Conservation (phyloP, 2,888 invertebrate genomes). For the Brenthis daphne region DNA sequence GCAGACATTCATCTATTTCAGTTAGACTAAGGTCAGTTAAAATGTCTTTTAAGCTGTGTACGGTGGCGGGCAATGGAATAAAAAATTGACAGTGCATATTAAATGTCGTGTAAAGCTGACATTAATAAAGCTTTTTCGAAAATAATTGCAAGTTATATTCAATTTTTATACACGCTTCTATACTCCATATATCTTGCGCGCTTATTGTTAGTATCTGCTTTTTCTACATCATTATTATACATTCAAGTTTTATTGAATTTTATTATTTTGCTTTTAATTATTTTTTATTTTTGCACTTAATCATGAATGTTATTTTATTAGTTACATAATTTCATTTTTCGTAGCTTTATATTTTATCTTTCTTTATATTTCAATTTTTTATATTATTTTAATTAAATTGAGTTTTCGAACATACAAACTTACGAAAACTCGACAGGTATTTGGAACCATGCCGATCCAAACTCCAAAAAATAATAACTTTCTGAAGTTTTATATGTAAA, state of each 20-base stretch:
- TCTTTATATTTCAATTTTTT: too few species aligned
- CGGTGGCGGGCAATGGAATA: conserved; percentile 51
- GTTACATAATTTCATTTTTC: too few species aligned
- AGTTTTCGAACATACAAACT: too few species aligned
- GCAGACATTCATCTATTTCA: conserved; percentile 50
- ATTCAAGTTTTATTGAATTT: not conserved
- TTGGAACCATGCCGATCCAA: too few species aligned
- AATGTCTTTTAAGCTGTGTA: conserved; percentile 41
- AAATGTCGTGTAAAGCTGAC: not conserved
- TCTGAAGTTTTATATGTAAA: too few species aligned
- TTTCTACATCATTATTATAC: not conserved
- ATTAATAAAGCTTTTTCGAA: not conserved
- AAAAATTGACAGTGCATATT: not conserved
- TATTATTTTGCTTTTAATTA: not conserved
- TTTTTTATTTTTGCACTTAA: not conserved
- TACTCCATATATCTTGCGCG: conserved; percentile 1
- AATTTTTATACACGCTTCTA: not conserved
- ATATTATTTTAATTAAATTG: too few species aligned
- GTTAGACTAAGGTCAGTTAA: conserved; percentile 60
- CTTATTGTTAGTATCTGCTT: conserved; percentile 18
- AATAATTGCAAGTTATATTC: not conserved
- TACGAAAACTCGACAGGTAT: too few species aligned
- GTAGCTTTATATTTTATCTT: too few species aligned
- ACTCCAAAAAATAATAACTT: too few species aligned
- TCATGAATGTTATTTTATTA: too few species aligned